A percentile compares a stretch with the other conserved stretches of the same genome.
These are phyloP conservation scores for Napeogenes inachia DNA, from an alignment of 2,888 invertebrate species.

Conservation along the genomic window DNA sequence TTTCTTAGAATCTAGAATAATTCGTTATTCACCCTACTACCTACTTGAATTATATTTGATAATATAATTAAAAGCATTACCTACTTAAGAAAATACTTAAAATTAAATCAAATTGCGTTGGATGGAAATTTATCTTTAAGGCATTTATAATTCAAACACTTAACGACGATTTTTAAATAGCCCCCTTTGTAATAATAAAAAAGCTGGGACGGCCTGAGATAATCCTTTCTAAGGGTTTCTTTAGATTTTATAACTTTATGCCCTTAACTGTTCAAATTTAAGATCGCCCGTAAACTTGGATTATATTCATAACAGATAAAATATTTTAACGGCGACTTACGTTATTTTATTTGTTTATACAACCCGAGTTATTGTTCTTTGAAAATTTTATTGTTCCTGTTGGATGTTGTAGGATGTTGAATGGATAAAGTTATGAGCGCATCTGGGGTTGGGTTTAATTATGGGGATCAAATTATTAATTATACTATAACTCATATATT, in stretches of 20 bases:
- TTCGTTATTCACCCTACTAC: no score
- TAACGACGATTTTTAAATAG: conserved; percentile 38
- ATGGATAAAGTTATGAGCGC: conserved; percentile 57
- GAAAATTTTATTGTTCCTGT: conserved; percentile 53
- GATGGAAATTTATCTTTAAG: conserved; percentile 31
- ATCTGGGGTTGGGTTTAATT: conserved; percentile 20
- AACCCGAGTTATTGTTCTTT: conserved; percentile 65
- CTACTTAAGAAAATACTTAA: background rate
- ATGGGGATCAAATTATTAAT: background rate
- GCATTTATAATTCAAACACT: conserved; percentile 22
- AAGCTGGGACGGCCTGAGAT: conserved; percentile 46
- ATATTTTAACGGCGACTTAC: conserved; percentile 66
- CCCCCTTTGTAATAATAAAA: conserved; percentile 51
- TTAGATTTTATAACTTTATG: conserved; percentile 56
- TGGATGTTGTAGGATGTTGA: conserved; percentile 26
- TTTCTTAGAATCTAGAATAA: no score
- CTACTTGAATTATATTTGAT: conserved; percentile 1
- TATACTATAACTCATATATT: background rate
- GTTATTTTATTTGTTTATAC: conserved; percentile 69
- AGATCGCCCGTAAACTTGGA: conserved; percentile 61
- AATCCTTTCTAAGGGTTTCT: conserved; percentile 58
- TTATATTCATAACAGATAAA: conserved; percentile 75
- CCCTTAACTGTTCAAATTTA: conserved; percentile 61
- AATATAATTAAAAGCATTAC: no score
- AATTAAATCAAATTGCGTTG: background rate